Evolutionary conservation across 2,113 vertebrate genomes (phyloP).

Genomic region (Hucho hucho): DNA sequence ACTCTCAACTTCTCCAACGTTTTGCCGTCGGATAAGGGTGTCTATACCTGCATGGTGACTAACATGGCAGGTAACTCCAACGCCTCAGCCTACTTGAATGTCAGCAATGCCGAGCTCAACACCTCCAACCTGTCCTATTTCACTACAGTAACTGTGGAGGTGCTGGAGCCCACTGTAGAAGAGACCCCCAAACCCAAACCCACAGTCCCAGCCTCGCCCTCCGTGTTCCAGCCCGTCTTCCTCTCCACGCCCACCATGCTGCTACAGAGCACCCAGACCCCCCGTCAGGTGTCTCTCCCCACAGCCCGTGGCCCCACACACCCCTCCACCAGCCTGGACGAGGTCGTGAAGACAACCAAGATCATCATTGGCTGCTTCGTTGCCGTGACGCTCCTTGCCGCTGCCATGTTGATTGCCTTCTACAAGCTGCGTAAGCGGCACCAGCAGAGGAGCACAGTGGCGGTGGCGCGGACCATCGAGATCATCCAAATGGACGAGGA

Average conservation of each 20-base stretch:
- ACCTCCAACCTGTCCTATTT: slow-evolving; percentile 97
- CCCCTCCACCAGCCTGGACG: slow-evolving; percentile 89
- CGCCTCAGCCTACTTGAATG: slow-evolving; percentile 95
- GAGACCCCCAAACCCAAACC: slow-evolving; percentile 88
- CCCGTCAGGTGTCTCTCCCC: slow-evolving; percentile 83
- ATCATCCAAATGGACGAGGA: slow-evolving; percentile 94
- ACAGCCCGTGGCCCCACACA: slow-evolving; percentile 79
- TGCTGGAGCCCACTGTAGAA: slow-evolving; percentile 86
- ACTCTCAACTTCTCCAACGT: slow-evolving; percentile 96
- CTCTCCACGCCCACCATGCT: slow-evolving; percentile 94
- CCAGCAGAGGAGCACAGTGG: slow-evolving; percentile 92
- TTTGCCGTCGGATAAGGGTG: slow-evolving; percentile 85
- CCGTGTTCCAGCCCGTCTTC: slow-evolving; percentile 93
- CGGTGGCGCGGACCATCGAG: slow-evolving; percentile 89
- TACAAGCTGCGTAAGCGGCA: slow-evolving; percentile 97
- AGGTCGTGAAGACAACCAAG: slow-evolving; percentile 99
- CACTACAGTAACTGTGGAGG: slow-evolving; percentile 94
- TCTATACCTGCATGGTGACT: slow-evolving; percentile 97
- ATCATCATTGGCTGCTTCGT: slow-evolving; percentile 99
- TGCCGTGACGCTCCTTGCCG: slow-evolving; percentile 91
- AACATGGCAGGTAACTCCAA: slow-evolving; percentile 97
- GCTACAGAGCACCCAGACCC: slow-evolving; percentile 87
- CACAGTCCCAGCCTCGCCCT: slow-evolving; percentile 85
- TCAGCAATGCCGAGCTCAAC: slow-evolving; percentile 95
- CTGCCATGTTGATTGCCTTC: slow-evolving; percentile 95